Percentiles rank a stretch among this genome's conserved stretches.
phyloP scores from a whole-genome alignment of 2,113 vertebrate species.

The Prunella himalayana region DNA sequence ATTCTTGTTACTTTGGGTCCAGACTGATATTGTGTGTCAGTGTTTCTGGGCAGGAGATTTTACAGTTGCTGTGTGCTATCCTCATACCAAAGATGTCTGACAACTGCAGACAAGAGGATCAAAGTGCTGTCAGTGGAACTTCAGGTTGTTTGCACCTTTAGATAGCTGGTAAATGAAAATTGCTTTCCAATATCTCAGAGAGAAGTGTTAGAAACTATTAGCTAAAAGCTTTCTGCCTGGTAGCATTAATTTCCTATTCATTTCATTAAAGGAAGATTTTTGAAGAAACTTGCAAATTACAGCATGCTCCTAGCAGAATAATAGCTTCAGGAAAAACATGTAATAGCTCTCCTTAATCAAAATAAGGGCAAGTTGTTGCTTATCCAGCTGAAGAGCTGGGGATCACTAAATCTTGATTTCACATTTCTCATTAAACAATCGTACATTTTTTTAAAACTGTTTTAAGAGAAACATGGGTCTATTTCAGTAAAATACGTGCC shows the following conservation, averaged over 20 bases:
- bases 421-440: neutral
- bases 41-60: neutral
- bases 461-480: neutral
- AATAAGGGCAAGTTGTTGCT: conserved; percentile 68
- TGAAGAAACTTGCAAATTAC: conserved; percentile 70
- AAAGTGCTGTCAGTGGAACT: conserved; percentile 8
- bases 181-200: conserved; percentile 32
- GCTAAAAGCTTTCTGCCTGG: conserved; percentile 61
- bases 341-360: conserved; percentile 74
- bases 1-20: neutral
- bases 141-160: conserved; percentile 36
- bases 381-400: conserved; percentile 55
- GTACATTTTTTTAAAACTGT: neutral
- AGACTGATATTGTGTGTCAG: neutral
- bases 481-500: neutral
- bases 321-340: conserved; percentile 68
- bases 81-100: neutral
- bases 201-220: conserved; percentile 61
- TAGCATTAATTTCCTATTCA: conserved; percentile 73
- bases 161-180: conserved; percentile 62
- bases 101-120: neutral
- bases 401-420: conserved; percentile 31
- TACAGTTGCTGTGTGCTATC: neutral
- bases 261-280: conserved; percentile 70
- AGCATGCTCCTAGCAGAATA: conserved; percentile 58